Conservation (phyloP, 2,113 vertebrate genomes). For the Zootoca vivipara region DNA sequence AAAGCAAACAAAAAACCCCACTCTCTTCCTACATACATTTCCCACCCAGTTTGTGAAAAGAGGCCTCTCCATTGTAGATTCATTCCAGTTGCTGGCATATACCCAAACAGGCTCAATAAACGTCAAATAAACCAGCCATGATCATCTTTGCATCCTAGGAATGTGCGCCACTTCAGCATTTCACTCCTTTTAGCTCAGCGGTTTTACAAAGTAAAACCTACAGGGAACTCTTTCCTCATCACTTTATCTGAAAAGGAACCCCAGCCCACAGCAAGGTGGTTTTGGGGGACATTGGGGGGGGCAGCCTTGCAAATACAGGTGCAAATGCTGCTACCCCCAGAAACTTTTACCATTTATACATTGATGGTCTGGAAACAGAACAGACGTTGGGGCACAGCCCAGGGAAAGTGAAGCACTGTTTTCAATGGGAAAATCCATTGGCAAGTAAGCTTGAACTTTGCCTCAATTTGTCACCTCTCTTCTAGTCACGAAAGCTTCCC, state of each 20-base stretch:
- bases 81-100: constrained; percentile 5
- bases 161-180: constrained; percentile 20
- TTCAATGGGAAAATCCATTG: not conserved
- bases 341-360: not conserved
- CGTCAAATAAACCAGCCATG: not conserved
- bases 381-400: not conserved
- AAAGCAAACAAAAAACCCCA: not conserved
- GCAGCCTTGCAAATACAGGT: not conserved
- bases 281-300: not conserved
- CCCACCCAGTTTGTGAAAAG: not conserved
- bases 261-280: not conserved
- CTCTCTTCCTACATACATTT: not conserved
- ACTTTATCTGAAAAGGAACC: not conserved
- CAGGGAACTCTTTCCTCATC: not conserved
- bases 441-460: too few relatives aligned
- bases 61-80: not conserved
- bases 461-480: not conserved
- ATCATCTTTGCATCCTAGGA: constrained; percentile 16
- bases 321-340: not conserved
- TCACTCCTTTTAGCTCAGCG: not conserved
- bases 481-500: not conserved
- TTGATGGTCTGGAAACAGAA: not conserved
- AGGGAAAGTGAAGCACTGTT: not conserved
- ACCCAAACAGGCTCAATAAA: not conserved
- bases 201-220: not conserved